These are phyloP conservation scores for Falco naumanni DNA, from an alignment of 2,797 vertebrate species.

Conservation along the genomic window DNA sequence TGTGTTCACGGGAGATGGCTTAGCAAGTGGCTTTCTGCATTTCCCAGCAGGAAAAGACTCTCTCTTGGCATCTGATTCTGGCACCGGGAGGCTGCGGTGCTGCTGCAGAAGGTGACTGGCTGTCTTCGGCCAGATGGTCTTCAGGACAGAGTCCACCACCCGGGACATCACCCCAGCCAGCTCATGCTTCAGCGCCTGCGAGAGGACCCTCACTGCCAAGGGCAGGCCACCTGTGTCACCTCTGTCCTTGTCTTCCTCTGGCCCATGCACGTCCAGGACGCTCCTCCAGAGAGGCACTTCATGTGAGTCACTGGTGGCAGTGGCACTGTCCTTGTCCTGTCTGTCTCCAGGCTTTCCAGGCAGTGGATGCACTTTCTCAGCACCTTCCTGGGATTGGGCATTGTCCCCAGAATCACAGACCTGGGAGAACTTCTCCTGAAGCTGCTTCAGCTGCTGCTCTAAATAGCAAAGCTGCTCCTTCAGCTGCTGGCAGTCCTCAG, in stretches of 20 bases:
- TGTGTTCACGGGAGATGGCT: not conserved
- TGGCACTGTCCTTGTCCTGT: not conserved
- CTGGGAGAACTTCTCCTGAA: conserved; percentile 87
- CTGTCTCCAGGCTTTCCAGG: not conserved
- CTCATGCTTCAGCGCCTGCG: conserved; percentile 87
- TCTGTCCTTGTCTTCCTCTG: conserved; percentile 64
- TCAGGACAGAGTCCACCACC: conserved; percentile 88
- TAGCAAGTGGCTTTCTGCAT: conserved; percentile 23
- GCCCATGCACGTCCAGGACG: not conserved
- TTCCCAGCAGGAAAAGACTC: not conserved
- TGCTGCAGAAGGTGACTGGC: conserved; percentile 71
- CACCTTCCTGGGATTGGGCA: not conserved
- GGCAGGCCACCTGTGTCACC: conserved; percentile 25
- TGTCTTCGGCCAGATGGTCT: conserved; percentile 76
- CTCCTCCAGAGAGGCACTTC: conserved; percentile 59
- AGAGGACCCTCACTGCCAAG: conserved; percentile 75
- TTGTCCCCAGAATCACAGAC: conserved; percentile 76
- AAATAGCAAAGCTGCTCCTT: conserved; percentile 90
- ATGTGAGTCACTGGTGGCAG: not conserved
- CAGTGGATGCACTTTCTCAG: not conserved
- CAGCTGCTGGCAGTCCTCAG: conserved; percentile 82
- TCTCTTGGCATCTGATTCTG: conserved; percentile 39
- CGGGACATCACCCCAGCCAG: conserved; percentile 82
- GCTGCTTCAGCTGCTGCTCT: conserved; percentile 85
- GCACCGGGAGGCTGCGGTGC: conserved; percentile 46